These are phyloP conservation scores for Lepus oiostolus DNA, from an alignment of 2,797 vertebrate genomes.

Conservation along the genomic window DNA sequence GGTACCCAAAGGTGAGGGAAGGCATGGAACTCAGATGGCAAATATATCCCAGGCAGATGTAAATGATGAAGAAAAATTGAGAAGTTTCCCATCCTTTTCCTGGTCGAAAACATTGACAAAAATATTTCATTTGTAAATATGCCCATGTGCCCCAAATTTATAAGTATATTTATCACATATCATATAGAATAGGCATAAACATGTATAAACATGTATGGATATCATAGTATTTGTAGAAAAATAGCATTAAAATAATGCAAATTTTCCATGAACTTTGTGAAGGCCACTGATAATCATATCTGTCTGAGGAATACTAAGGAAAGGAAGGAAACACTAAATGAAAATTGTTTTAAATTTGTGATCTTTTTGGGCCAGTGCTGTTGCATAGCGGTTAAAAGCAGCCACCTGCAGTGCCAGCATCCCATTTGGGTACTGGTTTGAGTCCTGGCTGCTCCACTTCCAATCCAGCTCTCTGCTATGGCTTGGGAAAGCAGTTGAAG, in stretches of 20 bases:
- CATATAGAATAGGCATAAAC: neutral
- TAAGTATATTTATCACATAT: neutral
- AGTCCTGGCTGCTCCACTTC: no score
- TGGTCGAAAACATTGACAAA: slow-evolving; percentile 21
- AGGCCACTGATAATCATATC: neutral
- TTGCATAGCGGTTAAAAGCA: no score
- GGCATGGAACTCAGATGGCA: neutral
- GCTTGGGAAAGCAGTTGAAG: no score
- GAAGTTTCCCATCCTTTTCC: neutral
- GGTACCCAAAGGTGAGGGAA: neutral
- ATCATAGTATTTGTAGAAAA: no score
- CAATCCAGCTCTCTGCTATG: no score
- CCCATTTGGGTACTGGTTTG: no score
- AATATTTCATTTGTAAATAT: neutral
- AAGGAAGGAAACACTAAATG: neutral
- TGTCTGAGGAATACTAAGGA: neutral
- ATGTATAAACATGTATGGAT: neutral
- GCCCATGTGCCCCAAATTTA: neutral
- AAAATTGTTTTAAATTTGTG: neutral
- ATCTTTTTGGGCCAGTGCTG: neutral
- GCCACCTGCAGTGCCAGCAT: no score
- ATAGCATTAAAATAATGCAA: no score
- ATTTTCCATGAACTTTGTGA: no score
- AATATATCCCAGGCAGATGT: neutral
- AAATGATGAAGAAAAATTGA: slow-evolving; percentile 18